Evolutionary conservation across 2,797 vertebrate genomes (phyloP).

Genomic region (Otus scops): DNA sequence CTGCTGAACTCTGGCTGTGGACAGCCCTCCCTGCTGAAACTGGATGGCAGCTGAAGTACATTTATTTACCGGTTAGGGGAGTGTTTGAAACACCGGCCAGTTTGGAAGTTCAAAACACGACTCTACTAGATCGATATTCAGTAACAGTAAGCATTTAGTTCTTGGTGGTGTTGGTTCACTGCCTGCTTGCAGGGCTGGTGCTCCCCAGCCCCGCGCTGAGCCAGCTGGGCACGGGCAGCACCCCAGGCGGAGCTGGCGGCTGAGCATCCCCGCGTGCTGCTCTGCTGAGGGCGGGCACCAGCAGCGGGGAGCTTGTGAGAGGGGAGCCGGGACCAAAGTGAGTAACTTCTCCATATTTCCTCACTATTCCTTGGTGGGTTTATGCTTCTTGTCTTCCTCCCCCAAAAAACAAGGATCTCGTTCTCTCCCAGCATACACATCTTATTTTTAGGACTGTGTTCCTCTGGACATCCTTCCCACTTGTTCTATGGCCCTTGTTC

Average conservation of each 20-base stretch:
- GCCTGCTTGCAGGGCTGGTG: background rate
- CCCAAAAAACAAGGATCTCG: background rate
- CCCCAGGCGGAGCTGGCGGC: background rate
- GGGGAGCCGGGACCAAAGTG: background rate
- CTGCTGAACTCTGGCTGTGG: rapidly evolving
- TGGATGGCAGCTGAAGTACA: rapidly evolving
- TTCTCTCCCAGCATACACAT: background rate
- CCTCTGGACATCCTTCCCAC: background rate
- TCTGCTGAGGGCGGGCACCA: background rate
- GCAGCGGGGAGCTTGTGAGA: rapidly evolving
- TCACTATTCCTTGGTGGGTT: background rate
- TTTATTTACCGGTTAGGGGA: too few relatives aligned
- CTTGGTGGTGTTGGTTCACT: rapidly evolving
- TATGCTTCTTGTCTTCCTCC: background rate
- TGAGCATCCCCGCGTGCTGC: rapidly evolving
- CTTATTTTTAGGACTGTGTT: background rate
- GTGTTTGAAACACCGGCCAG: background rate
- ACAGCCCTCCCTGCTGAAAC: background rate
- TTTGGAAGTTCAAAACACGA: background rate
- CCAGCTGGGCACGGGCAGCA: rapidly evolving
- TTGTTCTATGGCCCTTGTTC: background rate
- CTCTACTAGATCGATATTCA: rapidly evolving
- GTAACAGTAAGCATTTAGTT: background rate
- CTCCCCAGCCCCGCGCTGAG: rapidly evolving
- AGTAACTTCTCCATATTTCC: background rate